Base-by-base conservation (phyloP, 1,140 invertebrate genomes). In the Cydia strobilella region DNA sequence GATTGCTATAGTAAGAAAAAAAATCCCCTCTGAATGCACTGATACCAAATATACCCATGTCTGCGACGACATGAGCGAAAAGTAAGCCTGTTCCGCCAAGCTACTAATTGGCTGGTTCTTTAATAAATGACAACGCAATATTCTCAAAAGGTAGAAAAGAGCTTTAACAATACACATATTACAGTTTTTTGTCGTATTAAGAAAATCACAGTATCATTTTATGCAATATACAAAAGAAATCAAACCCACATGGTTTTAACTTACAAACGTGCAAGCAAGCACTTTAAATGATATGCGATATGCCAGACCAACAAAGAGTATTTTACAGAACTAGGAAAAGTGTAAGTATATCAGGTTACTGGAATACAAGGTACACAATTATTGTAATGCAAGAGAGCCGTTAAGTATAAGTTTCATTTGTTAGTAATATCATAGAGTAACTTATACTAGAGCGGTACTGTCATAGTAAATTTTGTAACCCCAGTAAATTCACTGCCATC, bases 281-380 rank as follows among this genome's bases (percentile, higher is more conserved):
- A 54, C 20, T 59, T 23, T 59, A 23, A 59, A 20, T 59, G 54
- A 59, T 12, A 59, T 23, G 20, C 54, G 54, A 59, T 59, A 59
- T 23, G 54, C 54, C 20, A 59, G 18, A 59, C 54, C 1, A 59
- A 59, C 54, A 59, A 23, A 59, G 54, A 59, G 20, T 54, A 59
- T 59, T 59, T 59, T 59, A 23, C 54, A 23, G 20, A 59, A 59
- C 54, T 59, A 59, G 54, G 20, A 12, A 59, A 59, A 59, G 54
- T 59, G 54, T 51, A 51, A 51, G 48, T n/a, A 59, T 59, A 59
- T 59, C 54, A 59, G 20, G 10, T 59, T 59, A 59, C 54, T 59
- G 20, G 54, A 20, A 59, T 23, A n/a, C 7, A 59, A 1, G 9
- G 20, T 23, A 59, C 54, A 59, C 20, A 23, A 59, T 59, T 59